Base-by-base conservation (phyloP, 92 coral and sea anemone species). In the Epizoanthus scotinus region DNA sequence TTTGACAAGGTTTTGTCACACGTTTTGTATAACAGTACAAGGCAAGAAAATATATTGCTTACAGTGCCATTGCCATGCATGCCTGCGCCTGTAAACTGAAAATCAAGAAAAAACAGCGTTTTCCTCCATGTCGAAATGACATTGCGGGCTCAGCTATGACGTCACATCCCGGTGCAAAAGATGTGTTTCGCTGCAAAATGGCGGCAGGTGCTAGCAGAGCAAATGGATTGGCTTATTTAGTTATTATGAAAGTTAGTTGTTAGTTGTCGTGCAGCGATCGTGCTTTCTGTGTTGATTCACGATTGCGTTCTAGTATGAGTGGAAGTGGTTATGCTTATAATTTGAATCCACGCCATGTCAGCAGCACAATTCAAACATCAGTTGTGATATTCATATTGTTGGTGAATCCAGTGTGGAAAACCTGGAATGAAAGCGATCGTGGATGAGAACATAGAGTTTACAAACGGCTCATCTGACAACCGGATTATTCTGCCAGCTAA, bases 341-440 rank as follows among this genome's bases (percentile, higher is more conserved):
- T 38, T 20, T 53, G 14, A 73, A 73, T 29, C 65, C 63, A 36
- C 21, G 60, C 57, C 60, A 60, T 75, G 81, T 68, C 38, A 36
- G 63, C 68, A 58, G 21, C 69, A 75, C 81, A 68, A 58, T 75
- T 34, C 22, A 34, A 31, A 57, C 68, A 36, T 59, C 44, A 50
- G 31, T 75, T 59, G 6, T 58, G 81, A 75, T 75, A 58, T 83
- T 58, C 68, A 75, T 75, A 58, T 83, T 77, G 64, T 65, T 86
- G 85, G 88, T 78, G 82, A 54, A 72, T 63, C 58, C 81, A 67
- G 84, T 91, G 73, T 92, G 94, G 91, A 88, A 84, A 90, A 88
- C 77, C 63, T 90, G 97, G 94, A 77, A 93, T 93, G 97, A 90
- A 94, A 86, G 92, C 90, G 56, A 84, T 82, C 69, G 84, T 73